Percentiles rank a stretch among this genome's conserved stretches.
Conservation (phyloP, 2,113 vertebrate species). For the Plotosus lineatus region DNA sequence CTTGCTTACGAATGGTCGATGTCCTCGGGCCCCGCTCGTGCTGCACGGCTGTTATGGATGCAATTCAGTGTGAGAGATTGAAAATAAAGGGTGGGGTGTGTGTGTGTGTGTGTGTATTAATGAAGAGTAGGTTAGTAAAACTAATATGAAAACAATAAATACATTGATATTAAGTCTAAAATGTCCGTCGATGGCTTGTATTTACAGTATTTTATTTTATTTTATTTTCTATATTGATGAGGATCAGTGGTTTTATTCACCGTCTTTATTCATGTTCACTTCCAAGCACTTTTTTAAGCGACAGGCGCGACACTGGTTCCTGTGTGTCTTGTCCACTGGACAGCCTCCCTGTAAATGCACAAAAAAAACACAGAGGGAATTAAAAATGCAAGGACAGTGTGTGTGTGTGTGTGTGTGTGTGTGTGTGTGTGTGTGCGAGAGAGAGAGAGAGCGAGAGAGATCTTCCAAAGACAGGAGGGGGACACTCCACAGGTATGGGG, state of each 20-base stretch:
- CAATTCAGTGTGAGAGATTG: neutral
- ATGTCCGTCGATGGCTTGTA: neutral
- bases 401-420: constrained; percentile 28
- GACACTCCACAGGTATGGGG: constrained; percentile 66
- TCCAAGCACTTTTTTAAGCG: constrained; percentile 98
- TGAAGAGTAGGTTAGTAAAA: too few relatives aligned
- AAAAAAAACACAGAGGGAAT: neutral
- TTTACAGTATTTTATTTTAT: neutral
- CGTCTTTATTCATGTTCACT: constrained; percentile 99
- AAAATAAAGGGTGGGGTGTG: too few relatives aligned
- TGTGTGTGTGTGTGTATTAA: too few relatives aligned
- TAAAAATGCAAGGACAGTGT: neutral
- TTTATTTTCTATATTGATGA: neutral
- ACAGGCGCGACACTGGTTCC: constrained; percentile 97
- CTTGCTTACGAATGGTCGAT: constrained; percentile 97
- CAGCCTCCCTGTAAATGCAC: constrained; percentile 85
- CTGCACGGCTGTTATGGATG: constrained; percentile 84
- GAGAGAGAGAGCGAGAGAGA: constrained; percentile 34
- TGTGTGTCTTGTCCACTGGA: constrained; percentile 98
- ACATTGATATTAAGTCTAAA: neutral
- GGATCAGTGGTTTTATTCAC: constrained; percentile 70
- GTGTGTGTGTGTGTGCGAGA: neutral
- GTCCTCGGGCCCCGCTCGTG: constrained; percentile 95
- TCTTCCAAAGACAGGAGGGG: constrained; percentile 56
- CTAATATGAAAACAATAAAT: too few relatives aligned